A percentile compares a stretch with the other conserved stretches of the same genome.
These are phyloP conservation scores for Macrotis lagotis DNA, from an alignment of 2,113 vertebrate genomes.

Conservation along the genomic window DNA sequence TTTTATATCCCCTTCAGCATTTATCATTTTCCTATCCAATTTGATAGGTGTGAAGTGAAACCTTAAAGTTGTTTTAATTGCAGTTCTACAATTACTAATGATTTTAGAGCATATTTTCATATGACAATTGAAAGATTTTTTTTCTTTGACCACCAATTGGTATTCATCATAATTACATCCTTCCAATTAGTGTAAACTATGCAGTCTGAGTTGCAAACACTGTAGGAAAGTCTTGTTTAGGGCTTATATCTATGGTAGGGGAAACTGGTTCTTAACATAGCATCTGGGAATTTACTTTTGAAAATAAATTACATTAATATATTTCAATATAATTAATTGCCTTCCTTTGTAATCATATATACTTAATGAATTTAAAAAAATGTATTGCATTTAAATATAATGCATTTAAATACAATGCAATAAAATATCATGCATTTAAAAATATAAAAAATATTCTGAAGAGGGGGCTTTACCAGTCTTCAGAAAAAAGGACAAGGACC, in stretches of 20 bases:
- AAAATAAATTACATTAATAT: background rate
- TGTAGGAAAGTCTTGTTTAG: background rate
- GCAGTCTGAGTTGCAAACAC: background rate
- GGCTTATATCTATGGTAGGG: background rate
- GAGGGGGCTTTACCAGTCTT: background rate
- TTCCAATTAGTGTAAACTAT: background rate
- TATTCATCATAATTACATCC: background rate
- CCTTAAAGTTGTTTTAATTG: background rate
- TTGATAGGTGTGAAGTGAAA: background rate
- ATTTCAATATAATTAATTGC: background rate
- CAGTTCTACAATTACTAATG: background rate
- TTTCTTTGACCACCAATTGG: background rate
- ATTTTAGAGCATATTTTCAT: background rate
- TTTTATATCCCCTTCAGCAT: background rate
- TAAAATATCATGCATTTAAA: too few species aligned
- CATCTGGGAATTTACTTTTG: background rate
- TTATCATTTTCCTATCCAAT: background rate
- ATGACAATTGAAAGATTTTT: background rate
- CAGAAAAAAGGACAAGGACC: background rate
- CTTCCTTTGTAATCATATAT: background rate
- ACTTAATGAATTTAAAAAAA: background rate
- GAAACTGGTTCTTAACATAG: background rate
- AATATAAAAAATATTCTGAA: background rate
- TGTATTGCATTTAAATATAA: too few species aligned
- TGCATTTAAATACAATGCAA: too few species aligned